A percentile compares a stretch with the other conserved stretches of the same genome.
Evolutionary conservation across 2,888 invertebrate genomes (phyloP).

Genomic region (Philereme transversata): DNA sequence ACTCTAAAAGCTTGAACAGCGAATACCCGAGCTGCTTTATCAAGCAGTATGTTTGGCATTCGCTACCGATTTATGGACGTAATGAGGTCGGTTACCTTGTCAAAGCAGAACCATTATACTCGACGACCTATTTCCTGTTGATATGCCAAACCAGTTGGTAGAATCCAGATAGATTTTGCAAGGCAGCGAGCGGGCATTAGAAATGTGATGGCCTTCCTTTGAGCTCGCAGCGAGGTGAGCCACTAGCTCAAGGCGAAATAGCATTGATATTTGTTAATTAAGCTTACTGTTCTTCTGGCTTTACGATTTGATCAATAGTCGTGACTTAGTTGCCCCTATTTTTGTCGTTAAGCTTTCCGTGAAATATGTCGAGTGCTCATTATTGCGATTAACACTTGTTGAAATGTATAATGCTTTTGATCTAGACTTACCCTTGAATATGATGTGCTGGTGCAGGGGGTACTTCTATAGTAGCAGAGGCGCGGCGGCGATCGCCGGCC

Average conservation of each 20-base stretch:
- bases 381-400: background rate
- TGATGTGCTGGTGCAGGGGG: constrained; percentile 77
- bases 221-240: constrained; percentile 70
- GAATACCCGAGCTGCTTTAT: constrained; percentile 4
- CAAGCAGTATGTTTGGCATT: constrained; percentile 4
- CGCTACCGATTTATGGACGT: constrained; percentile 7
- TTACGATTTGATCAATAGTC: constrained; percentile 40
- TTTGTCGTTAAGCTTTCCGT: constrained; percentile 18
- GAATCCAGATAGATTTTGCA: constrained; percentile 59
- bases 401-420: background rate
- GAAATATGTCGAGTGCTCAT: background rate
- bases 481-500: constrained; percentile 93
- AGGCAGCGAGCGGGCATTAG: constrained; percentile 64
- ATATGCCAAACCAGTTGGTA: constrained; percentile 45
- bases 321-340: constrained; percentile 43
- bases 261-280: constrained; percentile 69
- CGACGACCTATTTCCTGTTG: constrained; percentile 49
- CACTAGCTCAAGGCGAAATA: constrained; percentile 70
- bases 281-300: constrained; percentile 52
- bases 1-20: constrained; percentile 9
- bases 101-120: constrained; percentile 27
- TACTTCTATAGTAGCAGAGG: constrained; percentile 93
- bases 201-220: constrained; percentile 74
- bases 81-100: constrained; percentile 28
- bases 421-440: constrained; percentile 86